Percentiles rank a stretch among this genome's conserved stretches.
Evolutionary conservation across 2,113 vertebrate species (phyloP).

Genomic region (Alaudala cheleensis): DNA sequence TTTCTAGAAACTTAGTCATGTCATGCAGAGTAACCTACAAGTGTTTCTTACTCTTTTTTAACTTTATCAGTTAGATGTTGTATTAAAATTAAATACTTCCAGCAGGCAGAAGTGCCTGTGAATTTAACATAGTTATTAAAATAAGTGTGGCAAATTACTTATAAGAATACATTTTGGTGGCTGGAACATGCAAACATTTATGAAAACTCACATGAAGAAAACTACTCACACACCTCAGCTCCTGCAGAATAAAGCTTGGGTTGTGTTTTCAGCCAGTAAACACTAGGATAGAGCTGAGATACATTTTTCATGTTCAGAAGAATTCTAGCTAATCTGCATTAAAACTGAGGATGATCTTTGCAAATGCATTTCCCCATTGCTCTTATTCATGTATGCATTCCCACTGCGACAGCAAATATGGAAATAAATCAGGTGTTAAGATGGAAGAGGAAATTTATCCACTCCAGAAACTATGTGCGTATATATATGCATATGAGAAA

Average conservation of each 20-base stretch:
- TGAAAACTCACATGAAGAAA: not conserved
- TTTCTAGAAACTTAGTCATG: conserved; percentile 56
- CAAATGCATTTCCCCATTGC: conserved; percentile 20
- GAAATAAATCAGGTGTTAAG: conserved; percentile 46
- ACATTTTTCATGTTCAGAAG: conserved; percentile 47
- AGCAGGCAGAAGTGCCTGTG: conserved; percentile 57
- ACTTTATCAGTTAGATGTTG: conserved; percentile 40
- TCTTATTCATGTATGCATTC: conserved; percentile 44
- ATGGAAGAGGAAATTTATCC: conserved; percentile 53
- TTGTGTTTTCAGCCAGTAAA: not conserved
- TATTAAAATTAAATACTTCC: conserved; percentile 59
- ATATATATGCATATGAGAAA: not conserved
- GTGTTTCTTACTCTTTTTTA: conserved; percentile 51
- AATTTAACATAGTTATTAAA: conserved; percentile 60
- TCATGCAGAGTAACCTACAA: conserved; percentile 59
- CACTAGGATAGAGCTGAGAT: not conserved
- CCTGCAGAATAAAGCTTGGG: not conserved
- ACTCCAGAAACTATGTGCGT: not conserved
- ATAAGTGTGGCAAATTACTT: conserved; percentile 44
- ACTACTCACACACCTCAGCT: not conserved
- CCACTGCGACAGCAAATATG: conserved; percentile 59
- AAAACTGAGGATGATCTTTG: conserved; percentile 63
- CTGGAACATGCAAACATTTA: not conserved
- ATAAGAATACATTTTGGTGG: conserved; percentile 25
- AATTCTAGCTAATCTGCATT: conserved; percentile 61